These are phyloP conservation scores for Trematomus loennbergii DNA, from an alignment of 2,113 vertebrate species.

Conservation along the genomic window DNA sequence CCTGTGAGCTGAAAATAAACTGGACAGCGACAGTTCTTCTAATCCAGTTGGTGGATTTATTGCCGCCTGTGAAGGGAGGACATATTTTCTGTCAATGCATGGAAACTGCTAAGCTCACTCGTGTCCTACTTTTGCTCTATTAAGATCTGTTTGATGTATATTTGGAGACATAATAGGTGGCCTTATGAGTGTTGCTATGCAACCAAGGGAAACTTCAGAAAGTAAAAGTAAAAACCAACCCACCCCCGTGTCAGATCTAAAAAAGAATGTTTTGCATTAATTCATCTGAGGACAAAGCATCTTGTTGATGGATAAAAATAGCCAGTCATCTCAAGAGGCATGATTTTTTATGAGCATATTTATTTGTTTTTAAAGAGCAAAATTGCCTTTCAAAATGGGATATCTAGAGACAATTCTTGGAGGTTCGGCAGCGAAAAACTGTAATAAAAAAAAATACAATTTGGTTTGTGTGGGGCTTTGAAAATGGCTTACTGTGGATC, in stretches of 20 bases:
- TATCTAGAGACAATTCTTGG: constrained; percentile 12
- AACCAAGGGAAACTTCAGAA: constrained; percentile 15
- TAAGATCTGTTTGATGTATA: constrained; percentile 18
- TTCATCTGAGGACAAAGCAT: constrained; percentile 28
- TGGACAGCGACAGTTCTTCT: constrained; percentile 11
- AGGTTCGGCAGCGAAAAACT: constrained; percentile 10
- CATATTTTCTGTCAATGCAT: constrained; percentile 22
- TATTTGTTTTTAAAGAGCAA: constrained; percentile 20
- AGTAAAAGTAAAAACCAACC: constrained; percentile 10
- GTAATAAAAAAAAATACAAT: not conserved
- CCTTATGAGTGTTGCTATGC: constrained; percentile 39
- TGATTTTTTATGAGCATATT: constrained; percentile 14
- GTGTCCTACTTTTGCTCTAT: not conserved
- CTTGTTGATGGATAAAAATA: constrained; percentile 58
- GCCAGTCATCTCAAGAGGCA: constrained; percentile 29
- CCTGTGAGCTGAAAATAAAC: constrained; percentile 49
- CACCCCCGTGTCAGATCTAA: not conserved
- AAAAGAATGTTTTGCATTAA: constrained; percentile 21
- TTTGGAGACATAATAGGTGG: constrained; percentile 15
- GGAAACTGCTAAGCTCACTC: constrained; percentile 16
- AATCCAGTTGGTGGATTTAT: constrained; percentile 53
- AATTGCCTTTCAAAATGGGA: constrained; percentile 20
- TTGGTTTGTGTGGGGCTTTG: not conserved
- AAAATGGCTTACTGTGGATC: not conserved
- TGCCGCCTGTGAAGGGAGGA: constrained; percentile 27